phyloP scores from a whole-genome alignment of 2,797 vertebrate genomes.

The Rhabdophis nuchalis region DNA sequence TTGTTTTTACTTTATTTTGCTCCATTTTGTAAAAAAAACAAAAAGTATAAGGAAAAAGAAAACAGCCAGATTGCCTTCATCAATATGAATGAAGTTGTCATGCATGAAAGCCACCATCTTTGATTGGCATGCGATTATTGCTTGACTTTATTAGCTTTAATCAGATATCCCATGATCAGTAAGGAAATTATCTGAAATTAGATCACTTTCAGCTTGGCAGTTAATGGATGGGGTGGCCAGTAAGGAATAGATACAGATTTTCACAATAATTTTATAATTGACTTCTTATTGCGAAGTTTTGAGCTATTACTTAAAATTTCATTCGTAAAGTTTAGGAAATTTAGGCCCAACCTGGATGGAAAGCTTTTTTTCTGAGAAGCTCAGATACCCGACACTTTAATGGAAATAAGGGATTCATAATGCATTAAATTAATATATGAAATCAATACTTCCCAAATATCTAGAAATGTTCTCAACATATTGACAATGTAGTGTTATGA shows the following conservation, averaged over 20 bases:
- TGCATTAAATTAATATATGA: not conserved
- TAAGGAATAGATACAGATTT: not conserved
- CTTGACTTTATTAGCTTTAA: not conserved
- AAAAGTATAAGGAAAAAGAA: not conserved
- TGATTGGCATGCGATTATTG: no score
- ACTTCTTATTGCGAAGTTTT: not conserved
- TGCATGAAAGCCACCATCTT: not conserved
- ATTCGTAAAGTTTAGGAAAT: not conserved
- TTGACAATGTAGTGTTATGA: not conserved
- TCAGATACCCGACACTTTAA: not conserved
- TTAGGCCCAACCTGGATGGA: not conserved
- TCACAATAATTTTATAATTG: not conserved
- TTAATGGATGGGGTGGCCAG: not conserved
- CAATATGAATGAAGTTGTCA: not conserved
- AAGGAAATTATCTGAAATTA: not conserved
- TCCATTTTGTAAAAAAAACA: not conserved
- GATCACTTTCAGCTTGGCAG: not conserved
- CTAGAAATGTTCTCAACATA: not conserved
- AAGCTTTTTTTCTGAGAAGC: not conserved
- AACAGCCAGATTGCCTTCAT: not conserved
- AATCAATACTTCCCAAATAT: not conserved
- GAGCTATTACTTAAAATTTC: not conserved
- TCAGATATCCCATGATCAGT: not conserved
- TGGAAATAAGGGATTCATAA: not conserved
- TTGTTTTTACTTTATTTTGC: not conserved